A percentile compares a stretch with the other conserved stretches of the same genome.
phyloP scores from a whole-genome alignment of 2,888 invertebrate genomes.

The Helicoverpa assulta region DNA sequence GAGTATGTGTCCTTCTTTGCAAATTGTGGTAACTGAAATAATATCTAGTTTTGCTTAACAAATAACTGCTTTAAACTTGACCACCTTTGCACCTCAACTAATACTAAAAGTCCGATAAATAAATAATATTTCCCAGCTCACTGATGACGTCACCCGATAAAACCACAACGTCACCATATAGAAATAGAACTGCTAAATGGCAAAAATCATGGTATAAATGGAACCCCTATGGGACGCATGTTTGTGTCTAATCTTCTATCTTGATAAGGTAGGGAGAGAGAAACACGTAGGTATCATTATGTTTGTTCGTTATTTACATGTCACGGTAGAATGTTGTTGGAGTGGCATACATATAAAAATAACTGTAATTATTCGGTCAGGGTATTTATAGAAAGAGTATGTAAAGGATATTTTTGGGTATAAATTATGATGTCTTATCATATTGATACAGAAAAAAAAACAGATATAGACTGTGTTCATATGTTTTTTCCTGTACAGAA shows the following conservation, averaged over 20 bases:
- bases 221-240: conserved; percentile 32
- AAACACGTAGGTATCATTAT: conserved; percentile 28
- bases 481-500: no score
- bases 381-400: conserved; percentile 5
- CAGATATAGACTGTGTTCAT: no score
- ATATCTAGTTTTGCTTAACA: no score
- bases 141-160: neutral
- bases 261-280: conserved; percentile 43
- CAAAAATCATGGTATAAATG: conserved; percentile 16
- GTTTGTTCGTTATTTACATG: conserved; percentile 49
- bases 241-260: conserved; percentile 42
- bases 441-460: no score
- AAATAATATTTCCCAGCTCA: neutral
- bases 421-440: no score
- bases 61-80: no score
- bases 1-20: no score
- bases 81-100: neutral
- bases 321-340: conserved; percentile 23
- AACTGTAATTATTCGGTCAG: conserved; percentile 23
- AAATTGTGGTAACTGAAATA: no score
- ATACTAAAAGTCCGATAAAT: neutral
- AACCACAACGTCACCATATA: neutral
- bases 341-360: conserved; percentile 20
- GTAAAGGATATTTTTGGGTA: no score
- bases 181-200: neutral